These are phyloP conservation scores for Potamarius usumacintae DNA, from an alignment of 2,113 vertebrate genomes.

Conservation along the genomic window DNA sequence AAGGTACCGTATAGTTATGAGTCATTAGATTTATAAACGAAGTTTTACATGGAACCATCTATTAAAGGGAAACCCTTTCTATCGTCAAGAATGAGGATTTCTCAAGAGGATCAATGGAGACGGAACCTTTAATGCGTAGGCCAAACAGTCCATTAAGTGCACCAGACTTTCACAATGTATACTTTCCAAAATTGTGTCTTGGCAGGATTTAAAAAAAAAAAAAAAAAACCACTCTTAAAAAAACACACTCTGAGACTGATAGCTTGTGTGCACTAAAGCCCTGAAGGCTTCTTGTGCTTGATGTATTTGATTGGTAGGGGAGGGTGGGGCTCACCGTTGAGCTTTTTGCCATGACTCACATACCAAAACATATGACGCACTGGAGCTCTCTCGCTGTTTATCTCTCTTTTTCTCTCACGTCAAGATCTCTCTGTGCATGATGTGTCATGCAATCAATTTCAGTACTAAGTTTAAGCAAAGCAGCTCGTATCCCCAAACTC, in stretches of 20 bases:
- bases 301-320: slow-evolving; percentile 41
- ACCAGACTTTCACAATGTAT: not conserved
- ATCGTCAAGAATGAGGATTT: not conserved
- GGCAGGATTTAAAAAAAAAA: not conserved
- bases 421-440: slow-evolving; percentile 11
- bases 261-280: slow-evolving; percentile 31
- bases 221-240: not conserved
- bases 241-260: slow-evolving; percentile 5
- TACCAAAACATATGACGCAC: slow-evolving; percentile 63
- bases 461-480: not conserved
- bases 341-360: slow-evolving; percentile 68
- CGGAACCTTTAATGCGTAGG: not conserved
- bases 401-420: slow-evolving; percentile 40
- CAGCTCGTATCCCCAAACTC: not conserved
- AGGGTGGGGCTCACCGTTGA: slow-evolving; percentile 52
- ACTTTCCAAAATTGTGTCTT: not conserved
- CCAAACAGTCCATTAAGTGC: slow-evolving; percentile 2
- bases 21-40: not conserved
- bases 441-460: not conserved
- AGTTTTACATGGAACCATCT: not conserved
- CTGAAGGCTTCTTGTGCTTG: slow-evolving; percentile 37
- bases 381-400: slow-evolving; percentile 6
- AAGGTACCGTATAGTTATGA: not conserved
- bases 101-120: not conserved
- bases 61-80: not conserved